A percentile compares a stretch with the other conserved stretches of the same genome.
phyloP scores from a whole-genome alignment of 1,140 invertebrate species.

The Monochamus saltuarius region DNA sequence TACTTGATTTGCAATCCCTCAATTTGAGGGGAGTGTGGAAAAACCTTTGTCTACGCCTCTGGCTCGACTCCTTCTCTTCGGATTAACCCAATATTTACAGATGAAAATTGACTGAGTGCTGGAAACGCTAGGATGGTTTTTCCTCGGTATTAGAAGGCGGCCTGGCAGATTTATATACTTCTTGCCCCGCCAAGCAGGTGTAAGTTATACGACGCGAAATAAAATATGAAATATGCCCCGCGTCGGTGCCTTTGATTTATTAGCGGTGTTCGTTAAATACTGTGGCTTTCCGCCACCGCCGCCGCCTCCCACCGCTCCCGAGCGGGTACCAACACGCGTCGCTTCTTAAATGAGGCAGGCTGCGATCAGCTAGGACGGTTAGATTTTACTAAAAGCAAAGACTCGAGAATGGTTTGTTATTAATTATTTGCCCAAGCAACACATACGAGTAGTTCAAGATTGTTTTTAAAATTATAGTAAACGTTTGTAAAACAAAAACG shows the following conservation, averaged over 20 bases:
- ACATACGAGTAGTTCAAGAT: too few species aligned
- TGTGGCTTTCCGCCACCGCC: slow-evolving; percentile 29
- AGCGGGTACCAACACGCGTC: too few species aligned
- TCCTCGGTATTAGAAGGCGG: slow-evolving; percentile 27
- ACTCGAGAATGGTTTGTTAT: too few species aligned
- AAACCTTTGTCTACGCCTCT: too few species aligned
- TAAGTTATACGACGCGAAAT: slow-evolving; percentile 40
- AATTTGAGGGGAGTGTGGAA: too few species aligned
- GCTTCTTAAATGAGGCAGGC: too few species aligned
- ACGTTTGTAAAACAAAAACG: too few species aligned
- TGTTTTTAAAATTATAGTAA: too few species aligned
- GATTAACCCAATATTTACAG: slow-evolving; percentile 46
- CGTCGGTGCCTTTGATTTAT: slow-evolving; percentile 43
- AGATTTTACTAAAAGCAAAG: too few species aligned
- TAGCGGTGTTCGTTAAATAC: slow-evolving; percentile 47
- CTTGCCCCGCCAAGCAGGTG: neutral
- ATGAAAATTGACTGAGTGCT: slow-evolving; percentile 41
- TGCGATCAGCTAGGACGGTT: too few species aligned
- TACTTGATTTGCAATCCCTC: too few species aligned
- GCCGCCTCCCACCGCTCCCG: neutral
- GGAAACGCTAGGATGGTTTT: slow-evolving; percentile 23
- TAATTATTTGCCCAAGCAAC: too few species aligned
- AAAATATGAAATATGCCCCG: slow-evolving; percentile 44
- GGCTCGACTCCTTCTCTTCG: neutral
- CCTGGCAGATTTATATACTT: slow-evolving; percentile 34